Evolutionary conservation across 2,888 invertebrate genomes (phyloP), one percentile per base, ranked within the genome.

Genomic region (Troglohyphantes excavatus): DNA sequence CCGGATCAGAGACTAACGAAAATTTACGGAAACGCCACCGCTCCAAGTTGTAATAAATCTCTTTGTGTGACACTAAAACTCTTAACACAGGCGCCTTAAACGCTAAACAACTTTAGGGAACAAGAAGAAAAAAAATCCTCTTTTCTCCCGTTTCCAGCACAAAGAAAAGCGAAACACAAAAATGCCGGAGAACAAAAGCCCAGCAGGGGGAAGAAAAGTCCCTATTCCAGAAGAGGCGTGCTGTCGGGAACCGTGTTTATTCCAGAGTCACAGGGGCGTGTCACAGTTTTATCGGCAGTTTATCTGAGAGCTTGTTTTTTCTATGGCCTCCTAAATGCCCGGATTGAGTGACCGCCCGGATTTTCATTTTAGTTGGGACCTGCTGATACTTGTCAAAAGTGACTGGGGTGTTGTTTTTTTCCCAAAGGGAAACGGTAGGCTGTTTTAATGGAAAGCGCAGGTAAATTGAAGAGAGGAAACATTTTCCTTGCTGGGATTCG

Each of bases 231-330:
- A 17, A 43, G 63, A 11, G 39, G 39, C 65, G 65, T 70, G 0
- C 53, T 13, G 83, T 65, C 65, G 21, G 29, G 27, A 19, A n/a
- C 72, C 65, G 65, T 73, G 83, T 83, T 83, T 83, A 83, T 83
- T 63, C 19, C 43, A 43, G 26, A 83, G 53, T 83, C 73, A 65
- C 29, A 26, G 70, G 29, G 67, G 17, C 70, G 59, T 63, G 83
- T 83, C 63, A 83, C 63, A 73, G 73, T 83, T 83, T 83, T 83
- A 83, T 73, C 59, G 83, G 83, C 83, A 83, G 73, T 83, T 83
- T 73, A 83, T 83, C 83, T 78, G 23, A 33, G 61, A 59, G 70
- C 73, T 83, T 43, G 65, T 53, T 82, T 82, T 73, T 82, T n/a
- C 68, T 83, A 73, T 26, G 72, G 33, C 70, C 82, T 61, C 72